Evolutionary conservation across 1,140 invertebrate species (phyloP).

Genomic region (Mactra quadrangularis): DNA sequence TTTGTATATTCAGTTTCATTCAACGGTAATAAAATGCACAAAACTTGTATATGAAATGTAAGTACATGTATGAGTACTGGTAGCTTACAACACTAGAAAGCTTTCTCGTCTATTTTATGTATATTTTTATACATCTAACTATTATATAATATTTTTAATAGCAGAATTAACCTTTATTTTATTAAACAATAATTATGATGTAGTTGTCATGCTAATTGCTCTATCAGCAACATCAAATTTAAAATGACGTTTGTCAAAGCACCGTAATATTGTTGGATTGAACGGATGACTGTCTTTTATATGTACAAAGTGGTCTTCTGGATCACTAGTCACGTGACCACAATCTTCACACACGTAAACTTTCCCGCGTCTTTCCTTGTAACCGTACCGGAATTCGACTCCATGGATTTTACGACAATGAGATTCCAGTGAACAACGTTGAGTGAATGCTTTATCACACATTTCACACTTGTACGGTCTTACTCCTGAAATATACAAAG

Average conservation of each 20-base stretch:
- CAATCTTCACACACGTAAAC: constrained; percentile 99
- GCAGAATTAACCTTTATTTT: too few relatives aligned
- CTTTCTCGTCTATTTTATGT: too few relatives aligned
- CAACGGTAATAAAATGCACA: too few relatives aligned
- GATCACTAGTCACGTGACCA: constrained; percentile 98
- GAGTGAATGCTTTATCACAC: constrained; percentile 99
- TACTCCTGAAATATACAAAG: constrained; percentile 88
- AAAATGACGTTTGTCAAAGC: constrained; percentile 99
- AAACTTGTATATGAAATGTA: too few relatives aligned
- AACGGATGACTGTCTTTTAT: constrained; percentile 98
- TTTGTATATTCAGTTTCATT: too few relatives aligned
- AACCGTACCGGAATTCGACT: constrained; percentile 97
- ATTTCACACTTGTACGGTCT: constrained; percentile 98
- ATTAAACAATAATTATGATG: too few relatives aligned
- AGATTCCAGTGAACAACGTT: constrained; percentile 98
- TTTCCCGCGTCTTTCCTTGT: constrained; percentile 98
- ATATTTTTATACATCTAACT: too few relatives aligned
- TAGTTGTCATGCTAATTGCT: not conserved
- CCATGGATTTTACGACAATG: constrained; percentile 99
- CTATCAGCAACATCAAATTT: constrained; percentile 88
- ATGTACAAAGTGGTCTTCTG: constrained; percentile 97
- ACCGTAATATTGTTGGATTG: constrained; percentile 96
- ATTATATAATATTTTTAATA: too few relatives aligned
- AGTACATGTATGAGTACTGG: too few relatives aligned
- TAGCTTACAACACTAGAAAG: too few relatives aligned